Evolutionary conservation across 2,797 vertebrate species (phyloP).

Genomic region (Microctenopoma stevenorrisi): DNA sequence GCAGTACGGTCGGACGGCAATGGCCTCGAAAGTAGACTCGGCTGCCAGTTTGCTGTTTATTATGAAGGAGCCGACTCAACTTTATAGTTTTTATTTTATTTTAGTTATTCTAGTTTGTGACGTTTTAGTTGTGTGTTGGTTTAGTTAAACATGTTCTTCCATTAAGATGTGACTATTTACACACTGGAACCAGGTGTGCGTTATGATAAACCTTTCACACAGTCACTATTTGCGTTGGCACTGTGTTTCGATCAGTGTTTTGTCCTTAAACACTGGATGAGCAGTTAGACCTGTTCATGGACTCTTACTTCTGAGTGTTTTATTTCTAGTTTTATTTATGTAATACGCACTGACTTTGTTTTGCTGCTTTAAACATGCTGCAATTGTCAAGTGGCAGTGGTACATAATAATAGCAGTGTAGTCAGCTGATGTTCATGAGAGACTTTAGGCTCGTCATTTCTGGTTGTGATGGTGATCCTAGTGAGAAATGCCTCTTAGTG

Average conservation of each 20-base stretch:
- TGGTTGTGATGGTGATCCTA: not conserved
- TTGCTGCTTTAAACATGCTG: too few relatives aligned
- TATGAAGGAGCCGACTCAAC: not conserved
- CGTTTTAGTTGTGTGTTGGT: not conserved
- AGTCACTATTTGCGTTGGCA: too few relatives aligned
- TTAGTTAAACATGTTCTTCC: too few relatives aligned
- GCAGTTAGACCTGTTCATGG: too few relatives aligned
- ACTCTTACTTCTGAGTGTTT: too few relatives aligned
- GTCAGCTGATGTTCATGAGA: not conserved
- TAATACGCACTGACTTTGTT: too few relatives aligned
- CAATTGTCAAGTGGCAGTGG: too few relatives aligned
- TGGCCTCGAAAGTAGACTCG: not conserved
- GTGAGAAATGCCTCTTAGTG: constrained; percentile 11
- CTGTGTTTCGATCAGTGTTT: too few relatives aligned
- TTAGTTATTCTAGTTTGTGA: not conserved
- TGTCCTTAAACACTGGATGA: too few relatives aligned
- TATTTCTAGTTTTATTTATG: too few relatives aligned
- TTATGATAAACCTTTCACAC: too few relatives aligned
- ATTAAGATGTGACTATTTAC: not conserved
- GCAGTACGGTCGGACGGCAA: not conserved
- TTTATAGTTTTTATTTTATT: not conserved
- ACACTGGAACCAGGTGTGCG: not conserved
- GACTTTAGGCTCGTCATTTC: constrained; percentile 2
- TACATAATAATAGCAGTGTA: too few relatives aligned
- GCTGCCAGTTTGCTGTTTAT: not conserved